Base-by-base conservation (phyloP, 2,888 invertebrate species). In the Hirtodrosophila alboralis region DNA sequence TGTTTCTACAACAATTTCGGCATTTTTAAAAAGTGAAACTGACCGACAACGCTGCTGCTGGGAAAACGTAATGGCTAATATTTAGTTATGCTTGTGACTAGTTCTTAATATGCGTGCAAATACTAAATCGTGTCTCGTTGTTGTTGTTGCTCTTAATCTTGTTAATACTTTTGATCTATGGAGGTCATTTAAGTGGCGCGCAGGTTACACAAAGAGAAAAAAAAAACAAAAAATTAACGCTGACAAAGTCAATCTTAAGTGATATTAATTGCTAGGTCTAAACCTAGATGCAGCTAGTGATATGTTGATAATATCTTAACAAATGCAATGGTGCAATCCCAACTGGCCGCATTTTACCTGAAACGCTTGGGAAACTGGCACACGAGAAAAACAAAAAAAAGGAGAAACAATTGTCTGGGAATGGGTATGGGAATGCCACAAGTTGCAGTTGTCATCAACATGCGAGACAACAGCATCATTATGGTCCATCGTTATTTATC, bases 11-110 rank as follows among this genome's bases (percentile, higher is more conserved):
- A 27, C 37, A 43, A 43, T 41, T 62, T 36, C 10, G 28, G 16
- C 12, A 9, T 54, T 21, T 58, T 51, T 66, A 31, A 75, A 75
- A 75, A 75, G 75, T 75, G 79, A 75, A 75, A 75, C 79, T 78
- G 79, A 54, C 67, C 70, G 56, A 62, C 52, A 31, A 23, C 27
- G 31, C 26, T 18, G 21, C 30, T 26, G 23, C 49, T 48, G 54
- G 21, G 43, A 54, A 67, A 70, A 56, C 52, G 61, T 54, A 65
- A 54, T 60, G 53, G 40, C 52, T 48, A 53, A 49, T 27, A 52
- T 38, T 37, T 51, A 51, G 40, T 45, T 47, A 44, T 70, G 60
- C 54, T 54, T 52, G 52, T 40, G 30, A 71, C 47, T 48, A 30
- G 65, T 64, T 59, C 41, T 40, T n/a, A 21, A 18, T 23, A 31